Evolutionary conservation across 2,888 invertebrate species (phyloP).

Genomic region (Furcula furcula): DNA sequence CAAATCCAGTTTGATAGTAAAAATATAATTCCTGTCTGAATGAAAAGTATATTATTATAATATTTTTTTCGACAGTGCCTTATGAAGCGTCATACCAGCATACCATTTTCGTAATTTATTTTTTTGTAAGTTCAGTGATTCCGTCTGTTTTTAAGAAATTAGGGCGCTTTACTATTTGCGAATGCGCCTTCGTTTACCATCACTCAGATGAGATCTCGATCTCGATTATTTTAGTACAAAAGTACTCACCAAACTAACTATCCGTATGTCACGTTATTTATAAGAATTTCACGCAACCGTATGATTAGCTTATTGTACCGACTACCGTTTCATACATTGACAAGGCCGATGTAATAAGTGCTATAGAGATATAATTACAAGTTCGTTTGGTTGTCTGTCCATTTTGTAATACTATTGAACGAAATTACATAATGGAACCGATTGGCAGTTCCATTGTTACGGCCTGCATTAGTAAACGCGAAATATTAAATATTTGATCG

Average conservation of each 20-base stretch:
- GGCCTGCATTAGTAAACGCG: slow-evolving; percentile 16
- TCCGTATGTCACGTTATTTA: slow-evolving; percentile 34
- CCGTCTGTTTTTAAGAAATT: no score
- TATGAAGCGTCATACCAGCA: no score
- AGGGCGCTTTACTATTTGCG: no score
- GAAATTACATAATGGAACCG: slow-evolving; percentile 34
- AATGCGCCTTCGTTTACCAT: no score
- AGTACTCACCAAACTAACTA: slow-evolving; percentile 7
- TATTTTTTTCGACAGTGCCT: no score
- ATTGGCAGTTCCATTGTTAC: slow-evolving; percentile 36
- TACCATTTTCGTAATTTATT: no score
- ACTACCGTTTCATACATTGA: slow-evolving; percentile 71
- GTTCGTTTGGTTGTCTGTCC: slow-evolving; percentile 32
- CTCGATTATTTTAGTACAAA: no score
- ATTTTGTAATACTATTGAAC: slow-evolving; percentile 39
- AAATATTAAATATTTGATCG: slow-evolving; percentile 35
- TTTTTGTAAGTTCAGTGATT: no score
- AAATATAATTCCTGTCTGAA: no score
- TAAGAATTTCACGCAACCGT: slow-evolving; percentile 49
- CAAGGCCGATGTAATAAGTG: slow-evolving; percentile 63
- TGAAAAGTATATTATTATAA: no score
- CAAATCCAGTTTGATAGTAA: no score
- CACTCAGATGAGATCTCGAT: no score
- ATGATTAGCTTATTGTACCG: slow-evolving; percentile 72
- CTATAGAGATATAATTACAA: slow-evolving; percentile 60